Evolutionary conservation across 30 jellyfish, hydroid and myxozoan genomes (phyloP), one percentile per base, ranked within the genome.

Genomic region (Aurelia aurita complex sp. Pacific): DNA sequence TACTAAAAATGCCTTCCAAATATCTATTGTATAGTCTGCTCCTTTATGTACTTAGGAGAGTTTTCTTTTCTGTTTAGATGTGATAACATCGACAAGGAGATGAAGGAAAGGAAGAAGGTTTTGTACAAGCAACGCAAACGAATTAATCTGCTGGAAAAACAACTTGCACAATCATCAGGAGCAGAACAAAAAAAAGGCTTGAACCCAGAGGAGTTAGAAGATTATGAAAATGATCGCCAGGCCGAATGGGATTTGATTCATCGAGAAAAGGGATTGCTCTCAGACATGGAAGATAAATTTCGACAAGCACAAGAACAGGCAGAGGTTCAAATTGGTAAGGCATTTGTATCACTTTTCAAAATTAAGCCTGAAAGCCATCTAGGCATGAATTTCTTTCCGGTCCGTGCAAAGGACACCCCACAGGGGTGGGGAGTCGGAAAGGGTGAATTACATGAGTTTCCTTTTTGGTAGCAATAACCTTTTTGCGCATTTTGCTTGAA

Each of bases 81-180:
- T 73, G 91, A 82, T 16, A 83, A 69, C 35, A 75, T 86, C 6
- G 98, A 92, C 73, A 77, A 83, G 53, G 98, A 86, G 32, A 83
- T 93, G 88, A 92, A 82, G 67, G 98, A 92, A 67, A 83, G 92
- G 60, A 92, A 92, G 65, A 92, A 92, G 50, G 87, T 87, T 34
- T 77, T 92, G 53, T 92, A 92, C 65, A 92, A 92, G 75, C 98
- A 92, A 64, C 80, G 98, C 40, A 92, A 92, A 64, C 64, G 98
- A 63, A 87, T 92, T 5, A 92, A 87, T 55, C 85, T 92, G 40
- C 89, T 92, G 13, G 98, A 92, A 67, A 92, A 92, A 76, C 98
- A 92, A 46, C 97, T 79, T 80, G 98, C 97, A 23, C 98, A 92
- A 76, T 72, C 91, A 2, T 79, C 98, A 5, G 96, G 98, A 10